A percentile compares a stretch with the other conserved stretches of the same genome.
Conservation (phyloP, 2,888 invertebrate species). For the Hanleya hanleyi region DNA sequence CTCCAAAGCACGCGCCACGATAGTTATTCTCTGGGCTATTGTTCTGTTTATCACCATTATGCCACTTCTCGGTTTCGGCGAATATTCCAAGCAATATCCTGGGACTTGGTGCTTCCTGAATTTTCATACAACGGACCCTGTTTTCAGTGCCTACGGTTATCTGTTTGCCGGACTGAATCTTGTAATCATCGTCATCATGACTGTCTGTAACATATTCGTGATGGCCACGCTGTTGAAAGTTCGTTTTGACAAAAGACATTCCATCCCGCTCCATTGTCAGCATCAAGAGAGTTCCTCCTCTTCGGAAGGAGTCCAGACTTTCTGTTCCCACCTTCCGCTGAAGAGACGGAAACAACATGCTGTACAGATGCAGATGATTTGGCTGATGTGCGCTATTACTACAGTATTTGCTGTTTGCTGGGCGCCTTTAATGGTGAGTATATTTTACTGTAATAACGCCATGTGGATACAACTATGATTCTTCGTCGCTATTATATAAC, state of each 20-base stretch:
- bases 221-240: slow-evolving; percentile 56
- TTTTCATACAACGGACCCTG: slow-evolving; percentile 56
- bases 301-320: not conserved
- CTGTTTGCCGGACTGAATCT: slow-evolving; percentile 64
- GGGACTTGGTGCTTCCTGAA: slow-evolving; percentile 73
- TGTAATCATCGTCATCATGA: slow-evolving; percentile 48
- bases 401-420: slow-evolving; percentile 70
- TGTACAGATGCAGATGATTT: slow-evolving; percentile 71
- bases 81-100: slow-evolving; percentile 69
- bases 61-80: slow-evolving; percentile 69
- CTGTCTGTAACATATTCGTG: slow-evolving; percentile 58
- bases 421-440: slow-evolving; percentile 71
- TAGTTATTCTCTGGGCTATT: slow-evolving; percentile 58
- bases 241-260: slow-evolving; percentile 41
- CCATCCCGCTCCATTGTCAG: slow-evolving; percentile 20
- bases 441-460: no score
- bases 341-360: slow-evolving; percentile 50
- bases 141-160: slow-evolving; percentile 59
- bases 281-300: not conserved
- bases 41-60: slow-evolving; percentile 61
- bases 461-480: no score
- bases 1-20: slow-evolving; percentile 50
- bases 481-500: no score
- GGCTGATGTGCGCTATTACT: slow-evolving; percentile 69
- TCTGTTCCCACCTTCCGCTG: slow-evolving; percentile 16